These are phyloP conservation scores for Mycteria americana DNA, from an alignment of 2,797 vertebrate genomes.

Conservation along the genomic window DNA sequence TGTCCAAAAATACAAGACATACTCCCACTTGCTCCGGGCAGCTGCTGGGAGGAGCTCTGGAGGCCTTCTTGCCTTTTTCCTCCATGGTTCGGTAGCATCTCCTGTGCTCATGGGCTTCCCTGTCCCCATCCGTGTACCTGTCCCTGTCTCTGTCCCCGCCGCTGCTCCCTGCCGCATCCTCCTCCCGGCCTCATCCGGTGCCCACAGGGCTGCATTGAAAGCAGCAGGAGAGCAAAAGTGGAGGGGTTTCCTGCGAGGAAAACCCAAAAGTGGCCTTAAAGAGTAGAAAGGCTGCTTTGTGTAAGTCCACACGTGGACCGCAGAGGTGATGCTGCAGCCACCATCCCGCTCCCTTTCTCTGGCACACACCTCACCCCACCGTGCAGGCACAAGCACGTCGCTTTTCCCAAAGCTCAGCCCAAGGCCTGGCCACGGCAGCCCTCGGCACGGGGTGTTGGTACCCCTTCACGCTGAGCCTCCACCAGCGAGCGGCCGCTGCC, in stretches of 20 bases:
- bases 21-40: accelerated
- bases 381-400: accelerated
- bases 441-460: accelerated
- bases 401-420: neutral
- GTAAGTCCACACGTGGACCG: accelerated
- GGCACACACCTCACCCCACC: accelerated
- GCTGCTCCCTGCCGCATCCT: neutral
- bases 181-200: too few species aligned
- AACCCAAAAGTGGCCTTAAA: neutral
- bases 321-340: neutral
- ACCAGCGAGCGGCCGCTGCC: accelerated
- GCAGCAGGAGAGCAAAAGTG: neutral
- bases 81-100: neutral
- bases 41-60: neutral
- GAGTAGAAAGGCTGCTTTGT: neutral
- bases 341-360: neutral
- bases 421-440: neutral
- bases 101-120: accelerated
- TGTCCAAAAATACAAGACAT: neutral
- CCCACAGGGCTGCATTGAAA: neutral
- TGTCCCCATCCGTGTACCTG: too few species aligned
- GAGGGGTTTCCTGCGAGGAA: neutral
- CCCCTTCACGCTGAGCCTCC: accelerated
- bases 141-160: neutral
- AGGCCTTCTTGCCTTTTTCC: neutral